A percentile compares a stretch with the other conserved stretches of the same genome.
phyloP scores from a whole-genome alignment of 2,888 invertebrate species.

The Salticus scenicus region DNA sequence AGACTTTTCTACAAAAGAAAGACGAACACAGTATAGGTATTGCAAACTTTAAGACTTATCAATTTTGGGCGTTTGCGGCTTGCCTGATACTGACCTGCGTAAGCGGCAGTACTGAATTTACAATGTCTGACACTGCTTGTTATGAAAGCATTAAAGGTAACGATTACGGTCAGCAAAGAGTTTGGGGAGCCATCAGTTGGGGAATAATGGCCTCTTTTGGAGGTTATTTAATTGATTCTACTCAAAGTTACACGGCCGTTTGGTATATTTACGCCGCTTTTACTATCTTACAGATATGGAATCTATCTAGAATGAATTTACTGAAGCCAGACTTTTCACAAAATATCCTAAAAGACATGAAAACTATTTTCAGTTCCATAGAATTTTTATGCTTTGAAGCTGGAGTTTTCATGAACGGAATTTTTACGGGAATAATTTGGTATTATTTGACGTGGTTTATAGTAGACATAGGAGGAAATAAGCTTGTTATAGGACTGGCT shows the following conservation, averaged over 20 bases:
- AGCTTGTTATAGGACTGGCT: constrained; percentile 26
- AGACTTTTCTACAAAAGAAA: too few relatives aligned
- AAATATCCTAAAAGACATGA: constrained; percentile 31
- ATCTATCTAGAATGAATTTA: constrained; percentile 29
- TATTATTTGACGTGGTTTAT: constrained; percentile 31
- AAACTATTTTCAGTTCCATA: constrained; percentile 14
- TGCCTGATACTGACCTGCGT: constrained; percentile 41
- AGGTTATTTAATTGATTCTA: constrained; percentile 41
- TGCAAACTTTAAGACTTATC: constrained; percentile 23
- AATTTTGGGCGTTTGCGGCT: constrained; percentile 59
- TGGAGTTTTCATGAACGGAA: constrained; percentile 37
- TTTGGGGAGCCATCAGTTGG: constrained; percentile 70
- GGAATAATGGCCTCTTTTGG: constrained; percentile 45
- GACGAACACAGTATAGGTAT: not conserved
- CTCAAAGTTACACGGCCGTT: not conserved
- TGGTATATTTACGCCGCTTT: constrained; percentile 23
- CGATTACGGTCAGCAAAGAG: constrained; percentile 65
- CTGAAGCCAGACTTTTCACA: constrained; percentile 28
- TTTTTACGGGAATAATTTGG: constrained; percentile 26
- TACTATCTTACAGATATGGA: constrained; percentile 9
- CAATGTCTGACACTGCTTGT: constrained; percentile 70
- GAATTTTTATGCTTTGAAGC: constrained; percentile 30
- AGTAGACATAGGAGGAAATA: constrained; percentile 28
- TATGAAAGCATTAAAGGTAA: constrained; percentile 54
- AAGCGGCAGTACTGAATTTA: constrained; percentile 43